These are phyloP conservation scores for Spisula solida DNA, from an alignment of 2,888 invertebrate genomes.

Conservation along the genomic window DNA sequence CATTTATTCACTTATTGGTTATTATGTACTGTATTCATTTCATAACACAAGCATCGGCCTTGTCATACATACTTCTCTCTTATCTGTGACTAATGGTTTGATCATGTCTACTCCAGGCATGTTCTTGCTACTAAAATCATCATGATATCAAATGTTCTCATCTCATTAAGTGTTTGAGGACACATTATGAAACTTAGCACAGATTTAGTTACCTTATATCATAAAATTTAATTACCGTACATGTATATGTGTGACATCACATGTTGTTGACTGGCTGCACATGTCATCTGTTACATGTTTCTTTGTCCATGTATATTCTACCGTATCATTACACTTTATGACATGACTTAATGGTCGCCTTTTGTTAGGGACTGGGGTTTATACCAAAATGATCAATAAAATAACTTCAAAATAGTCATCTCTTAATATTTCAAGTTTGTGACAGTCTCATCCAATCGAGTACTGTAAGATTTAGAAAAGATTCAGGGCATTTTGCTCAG, in stretches of 20 bases:
- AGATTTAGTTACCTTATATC: too few relatives aligned
- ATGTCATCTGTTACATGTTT: not conserved
- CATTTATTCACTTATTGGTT: not conserved
- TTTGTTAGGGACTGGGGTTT: too few relatives aligned
- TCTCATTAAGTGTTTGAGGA: not conserved
- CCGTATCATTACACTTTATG: not conserved
- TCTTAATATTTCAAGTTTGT: too few relatives aligned
- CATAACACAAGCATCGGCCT: too few relatives aligned
- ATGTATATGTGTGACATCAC: not conserved
- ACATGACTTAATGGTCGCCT: too few relatives aligned
- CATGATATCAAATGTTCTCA: not conserved
- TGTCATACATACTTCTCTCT: not conserved
- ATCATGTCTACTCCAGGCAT: not conserved
- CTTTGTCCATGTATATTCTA: not conserved
- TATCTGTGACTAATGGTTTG: not conserved
- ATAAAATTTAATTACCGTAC: too few relatives aligned
- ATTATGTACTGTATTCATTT: too few relatives aligned
- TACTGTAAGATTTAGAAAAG: too few relatives aligned
- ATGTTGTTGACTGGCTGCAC: not conserved
- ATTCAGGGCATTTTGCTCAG: too few relatives aligned
- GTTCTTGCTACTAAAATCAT: not conserved
- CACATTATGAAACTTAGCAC: not conserved
- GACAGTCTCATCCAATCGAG: too few relatives aligned
- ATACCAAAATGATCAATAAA: too few relatives aligned
- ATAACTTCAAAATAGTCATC: too few relatives aligned